Conservation (phyloP, 2,888 invertebrate genomes). For the Melolontha melolontha region DNA sequence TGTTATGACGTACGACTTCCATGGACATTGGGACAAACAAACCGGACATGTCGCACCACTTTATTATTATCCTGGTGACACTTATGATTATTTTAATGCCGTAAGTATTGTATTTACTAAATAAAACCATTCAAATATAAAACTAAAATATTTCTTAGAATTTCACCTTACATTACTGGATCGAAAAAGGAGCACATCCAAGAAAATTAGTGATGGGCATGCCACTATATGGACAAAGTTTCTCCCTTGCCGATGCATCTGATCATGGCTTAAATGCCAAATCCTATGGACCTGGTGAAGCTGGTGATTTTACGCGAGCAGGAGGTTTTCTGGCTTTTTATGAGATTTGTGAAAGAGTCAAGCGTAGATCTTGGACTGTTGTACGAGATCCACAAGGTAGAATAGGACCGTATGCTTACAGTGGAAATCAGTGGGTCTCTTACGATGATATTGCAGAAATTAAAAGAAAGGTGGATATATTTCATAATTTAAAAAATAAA, state of each 20-base stretch:
- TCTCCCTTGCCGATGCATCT: constrained; percentile 70
- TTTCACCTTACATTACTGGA: constrained; percentile 80
- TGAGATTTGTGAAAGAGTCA: constrained; percentile 76
- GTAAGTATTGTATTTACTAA: constrained; percentile 66
- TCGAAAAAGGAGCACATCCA: constrained; percentile 73
- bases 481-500: background rate
- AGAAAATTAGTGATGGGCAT: constrained; percentile 79
- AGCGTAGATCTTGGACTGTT: constrained; percentile 71
- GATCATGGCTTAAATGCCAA: constrained; percentile 71
- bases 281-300: constrained; percentile 75
- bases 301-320: constrained; percentile 76
- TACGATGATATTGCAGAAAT: constrained; percentile 79
- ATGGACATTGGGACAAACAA: constrained; percentile 79
- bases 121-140: background rate
- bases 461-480: constrained; percentile 67
- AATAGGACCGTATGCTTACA: constrained; percentile 80
- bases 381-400: constrained; percentile 72
- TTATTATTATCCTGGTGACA: constrained; percentile 73
- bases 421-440: constrained; percentile 82
- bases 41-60: constrained; percentile 83
- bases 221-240: constrained; percentile 83
- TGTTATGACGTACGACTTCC: constrained; percentile 86
- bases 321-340: constrained; percentile 83
- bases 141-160: constrained; percentile 66
- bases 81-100: constrained; percentile 76